Evolutionary conservation across 2,113 vertebrate species (phyloP).

Genomic region (Cettia cetti): DNA sequence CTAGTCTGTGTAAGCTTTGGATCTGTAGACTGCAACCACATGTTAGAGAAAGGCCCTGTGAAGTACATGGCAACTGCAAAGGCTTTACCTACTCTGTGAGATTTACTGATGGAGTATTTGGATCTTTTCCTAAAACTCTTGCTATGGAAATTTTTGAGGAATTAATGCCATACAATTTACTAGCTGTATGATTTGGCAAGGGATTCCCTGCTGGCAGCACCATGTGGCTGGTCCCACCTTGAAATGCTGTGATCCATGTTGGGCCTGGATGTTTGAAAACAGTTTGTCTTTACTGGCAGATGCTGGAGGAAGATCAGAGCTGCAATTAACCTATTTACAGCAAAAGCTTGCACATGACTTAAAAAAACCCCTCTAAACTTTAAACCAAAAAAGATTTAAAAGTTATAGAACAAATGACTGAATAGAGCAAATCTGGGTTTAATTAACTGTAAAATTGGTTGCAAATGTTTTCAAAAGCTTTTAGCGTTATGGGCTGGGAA

Average conservation of each 20-base stretch:
- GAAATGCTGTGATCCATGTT: neutral
- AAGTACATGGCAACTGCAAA: neutral
- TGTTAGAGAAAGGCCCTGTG: neutral
- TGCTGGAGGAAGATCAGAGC: constrained; percentile 38
- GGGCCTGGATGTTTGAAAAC: neutral
- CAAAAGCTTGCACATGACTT: neutral
- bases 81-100: neutral
- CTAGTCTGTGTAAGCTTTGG: neutral
- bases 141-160: constrained; percentile 6
- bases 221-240: neutral
- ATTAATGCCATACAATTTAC: neutral
- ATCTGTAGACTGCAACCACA: neutral
- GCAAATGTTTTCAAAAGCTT: constrained; percentile 47
- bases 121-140: constrained; percentile 13
- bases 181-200: constrained; percentile 13
- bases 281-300: constrained; percentile 12
- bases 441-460: constrained; percentile 51
- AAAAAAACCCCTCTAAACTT: neutral
- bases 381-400: neutral
- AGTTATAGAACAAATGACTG: constrained; percentile 41
- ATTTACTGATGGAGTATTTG: constrained; percentile 23
- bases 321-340: constrained; percentile 15
- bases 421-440: constrained; percentile 39
- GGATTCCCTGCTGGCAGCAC: neutral
- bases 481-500: neutral